Base-by-base conservation (phyloP, 2,888 invertebrate genomes). In the Eupithecia centaureata region DNA sequence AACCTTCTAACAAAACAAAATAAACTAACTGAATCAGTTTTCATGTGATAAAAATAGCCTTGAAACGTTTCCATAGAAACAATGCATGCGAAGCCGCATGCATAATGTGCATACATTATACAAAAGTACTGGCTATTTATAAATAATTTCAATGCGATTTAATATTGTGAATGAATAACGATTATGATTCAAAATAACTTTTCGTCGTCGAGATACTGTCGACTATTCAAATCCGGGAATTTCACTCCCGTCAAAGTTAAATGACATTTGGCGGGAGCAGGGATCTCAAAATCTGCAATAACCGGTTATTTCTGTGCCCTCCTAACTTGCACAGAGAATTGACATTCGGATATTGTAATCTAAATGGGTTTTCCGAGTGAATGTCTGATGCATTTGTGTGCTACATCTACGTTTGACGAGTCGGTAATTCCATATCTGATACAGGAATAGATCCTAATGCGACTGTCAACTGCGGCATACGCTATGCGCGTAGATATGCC, bases 351-450 rank as follows among this genome's bases (percentile, higher is more conserved):
- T 42, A 42, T n/a, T n/a, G n/a, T 47, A 18, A 47, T 47, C 47
- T 47, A 47, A 47, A 47, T 47, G 47, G 47, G 10, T 47, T 54
- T 52, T 38, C 25, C 59, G 4, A 2, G 59, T 42, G 42, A 60
- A 27, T 60, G 27, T 38, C 59, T 47, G 47, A 47, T 47, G 22
- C 22, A 22, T 47, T 47, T 47, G 47, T 47, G 18, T 18, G 12
- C 12, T 47, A 22, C 10, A 7, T 47, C n/a, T n/a, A n/a, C n/a
- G n/a, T 47, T 18, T 47, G 47, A 47, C 47, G 47, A 47, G 47
- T 47, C 47, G 10, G 47, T 47, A 10, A 47, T n/a, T n/a, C n/a
- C n/a, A n/a, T 47, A 47, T 22, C 18, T 12, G 47, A 22, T 22
- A 47, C 47, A 22, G 47, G 22, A 47, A 47, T 47, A 22, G 47